Conservation (phyloP, 2,797 vertebrate species). For the Philypnodon macrostomus region DNA sequence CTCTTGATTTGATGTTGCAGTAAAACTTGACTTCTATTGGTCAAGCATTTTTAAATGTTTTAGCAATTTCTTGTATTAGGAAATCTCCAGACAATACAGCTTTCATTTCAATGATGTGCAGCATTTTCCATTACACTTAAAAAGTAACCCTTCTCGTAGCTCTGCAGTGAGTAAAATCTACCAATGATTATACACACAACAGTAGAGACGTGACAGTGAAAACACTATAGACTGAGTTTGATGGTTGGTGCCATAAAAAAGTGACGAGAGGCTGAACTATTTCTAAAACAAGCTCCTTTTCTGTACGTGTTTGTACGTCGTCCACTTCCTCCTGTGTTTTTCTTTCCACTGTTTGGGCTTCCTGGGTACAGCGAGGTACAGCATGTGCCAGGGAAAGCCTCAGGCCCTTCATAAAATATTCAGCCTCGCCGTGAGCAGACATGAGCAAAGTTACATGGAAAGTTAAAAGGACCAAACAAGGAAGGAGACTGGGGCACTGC, state of each 20-base stretch:
- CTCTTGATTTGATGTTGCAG: too few relatives aligned
- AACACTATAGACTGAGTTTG: constrained; percentile 14
- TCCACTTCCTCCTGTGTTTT: constrained; percentile 56
- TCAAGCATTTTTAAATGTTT: too few relatives aligned
- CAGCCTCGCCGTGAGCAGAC: constrained; percentile 71
- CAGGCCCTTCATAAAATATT: constrained; percentile 76
- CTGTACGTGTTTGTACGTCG: constrained; percentile 40
- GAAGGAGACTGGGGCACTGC: constrained; percentile 37
- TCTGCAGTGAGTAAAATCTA: too few relatives aligned
- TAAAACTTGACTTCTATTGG: too few relatives aligned
- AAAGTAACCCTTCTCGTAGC: too few relatives aligned
- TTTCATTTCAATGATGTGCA: too few relatives aligned
- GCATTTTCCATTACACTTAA: too few relatives aligned
- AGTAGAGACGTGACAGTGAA: neutral
- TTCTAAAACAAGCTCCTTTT: constrained; percentile 48
- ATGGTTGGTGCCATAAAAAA: constrained; percentile 6
- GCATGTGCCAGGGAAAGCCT: constrained; percentile 67
- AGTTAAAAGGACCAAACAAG: constrained; percentile 68
- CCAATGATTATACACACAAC: too few relatives aligned
- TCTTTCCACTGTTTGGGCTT: constrained; percentile 49
- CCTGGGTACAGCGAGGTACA: constrained; percentile 48
- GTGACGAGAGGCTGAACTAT: constrained; percentile 27
- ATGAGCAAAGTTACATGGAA: constrained; percentile 67
- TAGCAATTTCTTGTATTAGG: too few relatives aligned
- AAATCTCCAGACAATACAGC: too few relatives aligned